These are phyloP conservation scores for Panthera uncia DNA, from an alignment of 2,113 vertebrate genomes.

Conservation along the genomic window DNA sequence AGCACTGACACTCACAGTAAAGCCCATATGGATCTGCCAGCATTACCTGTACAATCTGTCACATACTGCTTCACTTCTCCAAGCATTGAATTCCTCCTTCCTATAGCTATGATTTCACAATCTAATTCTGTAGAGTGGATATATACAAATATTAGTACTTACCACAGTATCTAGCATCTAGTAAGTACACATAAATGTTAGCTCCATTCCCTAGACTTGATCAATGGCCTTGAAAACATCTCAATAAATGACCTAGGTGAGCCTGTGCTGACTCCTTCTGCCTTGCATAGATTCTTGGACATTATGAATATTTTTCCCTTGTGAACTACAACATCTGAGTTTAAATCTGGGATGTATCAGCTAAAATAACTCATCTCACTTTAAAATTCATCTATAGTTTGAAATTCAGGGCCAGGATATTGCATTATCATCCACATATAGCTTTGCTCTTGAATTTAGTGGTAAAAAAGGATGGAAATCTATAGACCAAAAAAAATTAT, in stretches of 20 bases:
- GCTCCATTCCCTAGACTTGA: not conserved
- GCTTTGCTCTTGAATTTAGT: constrained; percentile 19
- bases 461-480: not conserved
- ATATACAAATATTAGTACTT: not conserved
- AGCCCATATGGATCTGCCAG: not conserved
- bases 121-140: not conserved
- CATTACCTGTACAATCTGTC: not conserved
- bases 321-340: not conserved
- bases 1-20: not conserved
- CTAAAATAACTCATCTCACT: not conserved
- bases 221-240: not conserved
- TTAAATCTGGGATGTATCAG: constrained; percentile 17
- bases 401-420: not conserved
- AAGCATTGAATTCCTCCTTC: not conserved
- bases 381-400: constrained; percentile 48
- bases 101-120: not conserved
- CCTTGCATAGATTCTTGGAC: not conserved
- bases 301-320: not conserved
- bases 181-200: not conserved
- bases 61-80: not conserved
- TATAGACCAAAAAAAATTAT: constrained; percentile 9
- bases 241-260: not conserved
- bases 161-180: not conserved
- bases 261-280: not conserved
- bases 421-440: not conserved